phyloP scores from a whole-genome alignment of 1,140 invertebrate genomes.

The Diachasma alloeum region DNA sequence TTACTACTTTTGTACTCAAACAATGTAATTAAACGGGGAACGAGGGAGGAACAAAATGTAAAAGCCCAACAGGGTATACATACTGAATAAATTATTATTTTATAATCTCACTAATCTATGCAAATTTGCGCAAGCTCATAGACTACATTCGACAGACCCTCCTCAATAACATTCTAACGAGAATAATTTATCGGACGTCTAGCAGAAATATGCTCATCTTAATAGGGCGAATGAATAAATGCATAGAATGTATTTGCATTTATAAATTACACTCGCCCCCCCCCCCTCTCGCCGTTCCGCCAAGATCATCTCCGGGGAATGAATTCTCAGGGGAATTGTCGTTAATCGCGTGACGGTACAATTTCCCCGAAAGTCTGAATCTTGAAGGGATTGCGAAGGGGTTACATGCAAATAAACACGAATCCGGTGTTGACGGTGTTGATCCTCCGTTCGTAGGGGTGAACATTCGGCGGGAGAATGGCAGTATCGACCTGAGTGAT shows the following conservation, averaged over 20 bases:
- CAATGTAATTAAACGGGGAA: too few species aligned
- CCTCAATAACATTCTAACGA: not conserved
- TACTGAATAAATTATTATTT: too few species aligned
- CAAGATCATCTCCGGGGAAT: not conserved
- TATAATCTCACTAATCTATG: too few species aligned
- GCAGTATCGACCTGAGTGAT: not conserved
- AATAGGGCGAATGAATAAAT: slow-evolving; percentile 4
- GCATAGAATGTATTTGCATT: slow-evolving; percentile 10
- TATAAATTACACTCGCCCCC: not conserved
- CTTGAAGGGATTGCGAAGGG: not conserved
- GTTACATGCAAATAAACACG: not conserved
- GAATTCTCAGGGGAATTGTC: not conserved
- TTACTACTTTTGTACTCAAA: too few species aligned
- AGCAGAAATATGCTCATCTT: not conserved
- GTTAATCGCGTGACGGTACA: not conserved
- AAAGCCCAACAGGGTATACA: too few species aligned
- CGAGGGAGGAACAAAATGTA: too few species aligned
- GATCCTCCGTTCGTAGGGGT: not conserved
- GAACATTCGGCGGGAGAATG: not conserved
- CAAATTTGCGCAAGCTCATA: not conserved
- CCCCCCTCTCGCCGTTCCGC: too few species aligned
- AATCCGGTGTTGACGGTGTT: not conserved
- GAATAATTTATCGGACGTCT: not conserved
- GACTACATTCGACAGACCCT: not conserved
- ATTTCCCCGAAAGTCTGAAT: not conserved